Conservation (phyloP, 2,113 vertebrate species). For the Noctilio leporinus region DNA sequence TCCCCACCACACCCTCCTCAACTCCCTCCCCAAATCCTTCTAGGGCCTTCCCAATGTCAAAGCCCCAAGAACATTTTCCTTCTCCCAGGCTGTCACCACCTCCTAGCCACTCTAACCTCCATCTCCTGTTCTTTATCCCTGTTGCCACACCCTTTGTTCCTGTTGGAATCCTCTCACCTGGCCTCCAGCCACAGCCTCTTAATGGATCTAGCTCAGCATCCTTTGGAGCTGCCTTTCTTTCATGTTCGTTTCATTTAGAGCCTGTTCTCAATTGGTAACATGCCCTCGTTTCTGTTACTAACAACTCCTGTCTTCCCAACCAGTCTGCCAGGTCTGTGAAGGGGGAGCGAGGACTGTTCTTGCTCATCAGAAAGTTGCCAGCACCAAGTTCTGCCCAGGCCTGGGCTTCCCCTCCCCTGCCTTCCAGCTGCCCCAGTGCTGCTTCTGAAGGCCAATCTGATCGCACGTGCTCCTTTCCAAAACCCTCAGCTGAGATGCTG, state of each 20-base stretch:
- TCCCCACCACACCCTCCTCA: not conserved
- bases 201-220: rapidly evolving
- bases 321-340: not conserved
- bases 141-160: rapidly evolving
- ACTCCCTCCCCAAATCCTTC: not conserved
- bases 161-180: rapidly evolving
- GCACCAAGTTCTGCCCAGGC: not conserved
- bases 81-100: not conserved
- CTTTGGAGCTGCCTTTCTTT: not conserved
- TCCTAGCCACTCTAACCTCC: not conserved
- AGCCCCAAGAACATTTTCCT: not conserved
- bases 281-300: not conserved
- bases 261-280: not conserved
- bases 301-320: not conserved
- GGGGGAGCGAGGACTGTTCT: not conserved
- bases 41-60: not conserved
- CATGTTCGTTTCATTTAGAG: not conserved
- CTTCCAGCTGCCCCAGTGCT: not conserved
- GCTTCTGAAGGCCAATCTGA: not conserved
- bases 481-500: not conserved
- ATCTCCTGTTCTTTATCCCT: not conserved
- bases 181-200: not conserved
- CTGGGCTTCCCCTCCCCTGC: not conserved
- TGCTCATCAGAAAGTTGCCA: not conserved
- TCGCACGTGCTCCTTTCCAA: not conserved